Conservation (phyloP, 1,140 invertebrate species). For the Helicorthomorpha holstii region DNA sequence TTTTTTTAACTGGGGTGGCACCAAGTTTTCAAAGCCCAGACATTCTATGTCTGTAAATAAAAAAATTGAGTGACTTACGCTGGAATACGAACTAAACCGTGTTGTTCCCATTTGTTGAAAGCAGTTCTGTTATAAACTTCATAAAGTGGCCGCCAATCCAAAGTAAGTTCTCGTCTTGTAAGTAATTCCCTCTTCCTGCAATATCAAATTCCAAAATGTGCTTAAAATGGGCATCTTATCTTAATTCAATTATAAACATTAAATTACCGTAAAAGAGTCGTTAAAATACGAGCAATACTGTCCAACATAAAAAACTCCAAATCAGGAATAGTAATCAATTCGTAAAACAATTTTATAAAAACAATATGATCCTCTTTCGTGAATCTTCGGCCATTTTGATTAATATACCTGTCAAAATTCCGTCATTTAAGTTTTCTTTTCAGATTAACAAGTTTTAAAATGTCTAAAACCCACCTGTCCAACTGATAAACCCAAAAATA, state of each 20-base stretch:
- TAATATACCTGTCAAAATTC: slow-evolving; percentile 40
- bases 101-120: slow-evolving; percentile 32
- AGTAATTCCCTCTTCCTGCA: slow-evolving; percentile 58
- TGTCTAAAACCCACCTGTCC: not conserved
- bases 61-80: slow-evolving; percentile 31
- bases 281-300: slow-evolving; percentile 41
- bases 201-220: slow-evolving; percentile 14
- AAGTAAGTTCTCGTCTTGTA: slow-evolving; percentile 53
- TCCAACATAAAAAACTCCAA: slow-evolving; percentile 52
- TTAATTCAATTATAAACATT: too few relatives aligned
- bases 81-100: slow-evolving; percentile 37
- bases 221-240: not conserved
- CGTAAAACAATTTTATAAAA: slow-evolving; percentile 68
- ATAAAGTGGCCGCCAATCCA: slow-evolving; percentile 76
- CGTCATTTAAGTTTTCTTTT: not conserved
- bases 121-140: slow-evolving; percentile 36
- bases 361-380: slow-evolving; percentile 74
- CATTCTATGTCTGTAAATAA: too few relatives aligned
- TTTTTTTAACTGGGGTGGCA: too few relatives aligned
- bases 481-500: slow-evolving; percentile 29
- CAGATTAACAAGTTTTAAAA: not conserved
- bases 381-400: slow-evolving; percentile 69
- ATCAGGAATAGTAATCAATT: slow-evolving; percentile 54
- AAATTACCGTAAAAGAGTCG: slow-evolving; percentile 36
- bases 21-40: too few relatives aligned